Conservation (phyloP, 2,888 invertebrate species). For the Deilephila elpenor region DNA sequence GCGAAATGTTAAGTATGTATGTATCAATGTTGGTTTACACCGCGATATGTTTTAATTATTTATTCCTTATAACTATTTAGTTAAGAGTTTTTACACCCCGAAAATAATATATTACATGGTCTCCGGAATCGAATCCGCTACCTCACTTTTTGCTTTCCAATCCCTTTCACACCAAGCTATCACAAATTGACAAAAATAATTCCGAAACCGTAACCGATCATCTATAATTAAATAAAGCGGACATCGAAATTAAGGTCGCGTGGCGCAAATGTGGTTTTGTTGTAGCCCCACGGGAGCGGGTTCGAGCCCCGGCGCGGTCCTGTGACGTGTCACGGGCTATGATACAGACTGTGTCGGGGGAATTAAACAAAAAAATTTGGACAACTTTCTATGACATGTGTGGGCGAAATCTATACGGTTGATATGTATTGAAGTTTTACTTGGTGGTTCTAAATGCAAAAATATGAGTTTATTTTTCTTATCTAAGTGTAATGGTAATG, state of each 20-base stretch:
- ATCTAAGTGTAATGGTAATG: too few relatives aligned
- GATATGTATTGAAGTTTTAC: not conserved
- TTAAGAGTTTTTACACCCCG: too few relatives aligned
- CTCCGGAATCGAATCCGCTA: too few relatives aligned
- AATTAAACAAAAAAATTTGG: not conserved
- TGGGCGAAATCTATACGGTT: not conserved
- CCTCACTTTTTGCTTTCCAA: too few relatives aligned
- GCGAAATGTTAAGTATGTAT: too few relatives aligned
- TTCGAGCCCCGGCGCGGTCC: conserved; percentile 52
- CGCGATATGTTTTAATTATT: too few relatives aligned
- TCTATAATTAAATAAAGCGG: conserved; percentile 44
- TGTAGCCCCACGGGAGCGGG: conserved; percentile 66
- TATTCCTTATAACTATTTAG: too few relatives aligned
- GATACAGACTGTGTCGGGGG: not conserved
- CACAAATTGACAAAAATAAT: not conserved
- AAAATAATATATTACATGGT: too few relatives aligned
- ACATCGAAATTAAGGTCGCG: conserved; percentile 47
- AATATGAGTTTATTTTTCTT: too few relatives aligned
- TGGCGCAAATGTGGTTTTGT: conserved; percentile 67
- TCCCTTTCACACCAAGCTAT: too few relatives aligned
- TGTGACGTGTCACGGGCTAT: conserved; percentile 43
- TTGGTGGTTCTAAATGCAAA: not conserved
- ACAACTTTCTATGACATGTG: conserved; percentile 4
- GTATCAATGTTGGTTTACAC: too few relatives aligned
- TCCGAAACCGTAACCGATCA: not conserved